Base-by-base conservation (phyloP, 2,113 vertebrate species). In the Cnemophilus loriae region DNA sequence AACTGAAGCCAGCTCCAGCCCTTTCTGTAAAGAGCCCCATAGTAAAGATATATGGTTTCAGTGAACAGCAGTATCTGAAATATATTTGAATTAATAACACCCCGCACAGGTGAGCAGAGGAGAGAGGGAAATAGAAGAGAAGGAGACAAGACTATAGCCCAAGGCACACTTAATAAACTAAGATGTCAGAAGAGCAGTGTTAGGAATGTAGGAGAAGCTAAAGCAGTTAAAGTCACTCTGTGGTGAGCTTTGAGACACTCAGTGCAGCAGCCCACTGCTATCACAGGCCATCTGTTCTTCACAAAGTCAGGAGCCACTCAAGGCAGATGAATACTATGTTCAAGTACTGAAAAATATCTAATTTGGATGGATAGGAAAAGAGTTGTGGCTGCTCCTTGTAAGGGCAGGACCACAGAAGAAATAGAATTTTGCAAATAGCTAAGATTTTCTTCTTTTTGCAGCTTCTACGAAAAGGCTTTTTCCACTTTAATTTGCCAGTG, bases 381-480 rank as follows among this genome's bases (percentile, higher is more conserved):
- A 88, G 49, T 69, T 61, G 42, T 50, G 11, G 22, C 59, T 75
- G 61, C 30, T 68, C 9, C 24, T 80, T 71, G 13, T 59, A 71
- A 91, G 28, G n/a, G 49, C 24, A 82, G 47, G 18, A 79, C 64
- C 41, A 83, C 22, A 78, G 73, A 71, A 84, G 35, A 89, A 92
- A 57, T 6, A 46, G 30, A n/a, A 56, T 87, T 89, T 65, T 93
- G 27, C 10, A 37, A 28, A 22, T 14, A 67, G 35, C 33, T 74
- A 35, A 70, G 42, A 55, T 81, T 85, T 83, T 94, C 46, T 89
- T 89, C 49, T 76, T 42, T 76, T 87, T 91, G 46, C 50, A 85
- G 15, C n/a, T 87, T 83, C 78, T 89, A 18, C 57, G 19, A 71
- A 94, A 93, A 93, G n/a, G 32, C 35, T 82, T 91, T 85, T 96